Evolutionary conservation across 1,140 invertebrate genomes (phyloP).

Genomic region (Drosophila arawakana): DNA sequence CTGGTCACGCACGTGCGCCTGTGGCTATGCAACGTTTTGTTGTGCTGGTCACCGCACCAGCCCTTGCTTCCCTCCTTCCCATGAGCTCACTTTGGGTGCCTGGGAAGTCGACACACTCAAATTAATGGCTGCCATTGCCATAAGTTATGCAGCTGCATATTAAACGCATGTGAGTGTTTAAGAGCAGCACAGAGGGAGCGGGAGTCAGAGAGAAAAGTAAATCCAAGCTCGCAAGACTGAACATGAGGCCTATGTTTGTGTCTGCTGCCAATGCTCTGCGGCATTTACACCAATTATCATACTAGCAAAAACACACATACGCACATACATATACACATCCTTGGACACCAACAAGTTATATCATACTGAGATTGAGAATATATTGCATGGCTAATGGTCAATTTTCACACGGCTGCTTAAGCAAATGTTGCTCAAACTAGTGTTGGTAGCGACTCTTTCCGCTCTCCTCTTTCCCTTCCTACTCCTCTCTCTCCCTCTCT

Average conservation of each 20-base stretch:
- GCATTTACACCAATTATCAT: slow-evolving; percentile 78
- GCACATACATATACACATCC: slow-evolving; percentile 5
- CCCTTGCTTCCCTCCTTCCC: neutral
- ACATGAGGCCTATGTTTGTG: slow-evolving; percentile 18
- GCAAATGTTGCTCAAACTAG: slow-evolving; percentile 58
- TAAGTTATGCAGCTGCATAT: slow-evolving; percentile 81
- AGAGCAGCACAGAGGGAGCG: neutral
- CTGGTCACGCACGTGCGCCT: slow-evolving; percentile 74
- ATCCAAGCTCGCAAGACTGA: too few species aligned
- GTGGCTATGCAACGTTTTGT: slow-evolving; percentile 69
- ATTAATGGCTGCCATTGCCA: slow-evolving; percentile 75
- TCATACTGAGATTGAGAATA: slow-evolving; percentile 70
- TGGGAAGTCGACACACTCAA: slow-evolving; percentile 47
- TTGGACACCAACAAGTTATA: slow-evolving; percentile 56
- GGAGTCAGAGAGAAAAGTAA: neutral
- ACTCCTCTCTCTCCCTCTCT: neutral
- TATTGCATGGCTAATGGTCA: slow-evolving; percentile 78
- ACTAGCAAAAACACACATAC: slow-evolving; percentile 34
- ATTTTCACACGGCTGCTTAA: slow-evolving; percentile 79
- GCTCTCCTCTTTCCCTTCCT: neutral
- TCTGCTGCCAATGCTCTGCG: slow-evolving; percentile 58
- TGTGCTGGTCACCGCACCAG: neutral
- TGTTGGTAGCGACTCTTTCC: neutral
- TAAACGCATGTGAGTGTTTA: slow-evolving; percentile 47
- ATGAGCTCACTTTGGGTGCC: neutral